Percentiles rank a stretch among this genome's conserved stretches.
Evolutionary conservation across 2,113 vertebrate species (phyloP).

Genomic region (Corythornis cristatus): DNA sequence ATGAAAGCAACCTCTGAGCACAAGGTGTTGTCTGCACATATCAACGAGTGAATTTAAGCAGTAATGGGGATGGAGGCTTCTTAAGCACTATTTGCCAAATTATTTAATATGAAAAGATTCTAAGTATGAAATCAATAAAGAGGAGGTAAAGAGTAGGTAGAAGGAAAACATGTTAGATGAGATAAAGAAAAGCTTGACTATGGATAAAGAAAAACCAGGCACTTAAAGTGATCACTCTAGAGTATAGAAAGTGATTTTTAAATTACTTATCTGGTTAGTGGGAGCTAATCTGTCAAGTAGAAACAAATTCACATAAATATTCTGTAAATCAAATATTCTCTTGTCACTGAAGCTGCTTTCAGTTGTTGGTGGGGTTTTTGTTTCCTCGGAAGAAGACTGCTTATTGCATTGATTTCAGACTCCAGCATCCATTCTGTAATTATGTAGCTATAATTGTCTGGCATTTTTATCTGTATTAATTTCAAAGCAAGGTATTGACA

Average conservation of each 20-base stretch:
- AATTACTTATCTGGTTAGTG: slow-evolving; percentile 48
- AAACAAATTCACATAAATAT: slow-evolving; percentile 48
- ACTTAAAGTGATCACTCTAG: neutral
- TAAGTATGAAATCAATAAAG: slow-evolving; percentile 15
- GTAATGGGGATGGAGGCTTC: neutral
- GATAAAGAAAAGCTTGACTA: slow-evolving; percentile 31
- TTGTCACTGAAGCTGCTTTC: neutral
- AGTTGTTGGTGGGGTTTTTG: neutral
- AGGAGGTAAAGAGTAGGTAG: neutral
- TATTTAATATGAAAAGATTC: neutral
- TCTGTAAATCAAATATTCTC: slow-evolving; percentile 14
- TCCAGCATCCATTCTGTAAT: slow-evolving; percentile 34
- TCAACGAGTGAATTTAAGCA: neutral
- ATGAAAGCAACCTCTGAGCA: neutral
- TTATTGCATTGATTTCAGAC: slow-evolving; percentile 40
- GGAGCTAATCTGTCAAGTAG: slow-evolving; percentile 25
- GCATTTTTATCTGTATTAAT: slow-evolving; percentile 4
- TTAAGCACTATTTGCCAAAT: neutral
- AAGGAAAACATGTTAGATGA: slow-evolving; percentile 23
- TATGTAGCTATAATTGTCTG: neutral
- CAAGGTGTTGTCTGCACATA: neutral
- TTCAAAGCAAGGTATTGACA: neutral
- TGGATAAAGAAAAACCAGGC: neutral
- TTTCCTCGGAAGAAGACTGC: neutral
- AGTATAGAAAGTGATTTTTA: slow-evolving; percentile 39